phyloP scores from a whole-genome alignment of 2,113 vertebrate species.

The Cyprinodon variegatus region DNA sequence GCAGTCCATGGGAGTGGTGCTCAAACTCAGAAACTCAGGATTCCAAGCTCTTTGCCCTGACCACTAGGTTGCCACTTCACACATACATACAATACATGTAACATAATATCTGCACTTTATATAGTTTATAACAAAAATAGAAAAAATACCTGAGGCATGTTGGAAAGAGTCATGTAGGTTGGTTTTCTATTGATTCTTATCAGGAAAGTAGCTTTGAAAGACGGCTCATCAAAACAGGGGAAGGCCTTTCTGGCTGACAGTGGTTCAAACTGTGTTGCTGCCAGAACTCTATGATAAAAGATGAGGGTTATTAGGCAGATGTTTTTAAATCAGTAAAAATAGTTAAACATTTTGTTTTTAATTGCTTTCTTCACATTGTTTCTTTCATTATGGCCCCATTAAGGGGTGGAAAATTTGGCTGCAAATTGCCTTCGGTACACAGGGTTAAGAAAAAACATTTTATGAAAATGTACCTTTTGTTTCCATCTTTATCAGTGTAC shows the following conservation, averaged over 20 bases:
- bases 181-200: conserved; percentile 87
- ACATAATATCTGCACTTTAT: background rate
- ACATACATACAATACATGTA: too few species aligned
- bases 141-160: conserved; percentile 91
- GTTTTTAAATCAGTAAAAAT: background rate
- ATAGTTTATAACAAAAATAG: background rate
- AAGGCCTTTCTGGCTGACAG: conserved; percentile 91
- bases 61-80: too few species aligned
- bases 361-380: conserved; percentile 6
- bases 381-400: background rate
- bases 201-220: conserved; percentile 91
- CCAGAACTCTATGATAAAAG: conserved; percentile 83
- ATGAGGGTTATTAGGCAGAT: background rate
- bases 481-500: conserved; percentile 81
- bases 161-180: conserved; percentile 86
- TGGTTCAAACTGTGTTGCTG: conserved; percentile 97
- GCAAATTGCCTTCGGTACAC: background rate
- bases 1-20: too few species aligned
- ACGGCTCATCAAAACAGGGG: conserved; percentile 97
- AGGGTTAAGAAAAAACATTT: background rate
- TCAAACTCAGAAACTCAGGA: too few species aligned
- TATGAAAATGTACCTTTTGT: conserved; percentile 72
- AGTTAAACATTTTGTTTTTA: background rate
- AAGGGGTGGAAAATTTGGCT: background rate
- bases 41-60: too few species aligned